These are phyloP conservation scores for Myzus persicae DNA, from an alignment of 1,140 invertebrate species.

Conservation along the genomic window DNA sequence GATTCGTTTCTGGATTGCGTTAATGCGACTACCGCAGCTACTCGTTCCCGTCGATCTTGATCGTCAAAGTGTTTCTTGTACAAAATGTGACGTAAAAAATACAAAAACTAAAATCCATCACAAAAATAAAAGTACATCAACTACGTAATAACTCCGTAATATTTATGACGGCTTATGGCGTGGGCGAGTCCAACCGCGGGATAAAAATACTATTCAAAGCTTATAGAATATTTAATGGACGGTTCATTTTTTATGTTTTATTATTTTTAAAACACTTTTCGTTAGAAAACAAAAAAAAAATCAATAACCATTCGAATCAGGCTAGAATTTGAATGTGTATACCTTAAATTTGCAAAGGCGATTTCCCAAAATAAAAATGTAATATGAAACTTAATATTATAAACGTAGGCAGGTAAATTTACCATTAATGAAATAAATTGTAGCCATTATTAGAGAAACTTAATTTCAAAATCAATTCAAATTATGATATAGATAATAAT, in stretches of 20 bases:
- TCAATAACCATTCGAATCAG: neutral
- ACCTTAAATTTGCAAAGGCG: neutral
- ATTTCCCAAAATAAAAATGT: too few species aligned
- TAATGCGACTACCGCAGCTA: neutral
- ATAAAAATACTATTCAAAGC: constrained; percentile 18
- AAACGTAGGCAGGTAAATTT: too few species aligned
- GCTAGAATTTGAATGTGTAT: neutral
- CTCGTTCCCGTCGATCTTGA: neutral
- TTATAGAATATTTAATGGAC: constrained; percentile 13
- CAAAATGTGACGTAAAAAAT: neutral
- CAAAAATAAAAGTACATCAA: constrained; percentile 10
- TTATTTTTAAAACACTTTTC: neutral
- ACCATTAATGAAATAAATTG: neutral
- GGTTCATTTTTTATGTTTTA: constrained; percentile 8
- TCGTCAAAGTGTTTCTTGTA: neutral
- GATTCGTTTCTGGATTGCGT: neutral
- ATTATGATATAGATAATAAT: too few species aligned
- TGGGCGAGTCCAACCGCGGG: neutral
- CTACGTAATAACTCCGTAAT: neutral
- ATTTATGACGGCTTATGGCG: neutral
- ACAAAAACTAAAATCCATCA: neutral
- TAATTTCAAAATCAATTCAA: neutral
- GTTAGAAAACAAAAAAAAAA: neutral
- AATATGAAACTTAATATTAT: too few species aligned
- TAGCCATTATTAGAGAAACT: too few species aligned